Conservation (phyloP, 2,888 invertebrate species). For the Calephelis perditalis region DNA sequence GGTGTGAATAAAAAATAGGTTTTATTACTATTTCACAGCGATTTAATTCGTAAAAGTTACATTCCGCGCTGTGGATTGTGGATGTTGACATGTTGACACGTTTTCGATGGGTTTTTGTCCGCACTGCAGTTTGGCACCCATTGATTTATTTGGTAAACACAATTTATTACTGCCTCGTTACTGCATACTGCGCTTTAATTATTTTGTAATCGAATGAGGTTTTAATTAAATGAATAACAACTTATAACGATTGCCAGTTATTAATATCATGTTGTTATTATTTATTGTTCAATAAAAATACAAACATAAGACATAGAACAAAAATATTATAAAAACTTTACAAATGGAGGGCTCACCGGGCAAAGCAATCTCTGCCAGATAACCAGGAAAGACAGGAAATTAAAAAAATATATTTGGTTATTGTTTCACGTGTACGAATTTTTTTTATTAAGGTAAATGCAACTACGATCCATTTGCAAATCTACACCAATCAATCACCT, state of each 20-base stretch:
- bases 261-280: too few species aligned
- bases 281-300: too few species aligned
- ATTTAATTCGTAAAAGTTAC: neutral
- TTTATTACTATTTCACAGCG: slow-evolving; percentile 6
- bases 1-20: neutral
- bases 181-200: slow-evolving; percentile 9
- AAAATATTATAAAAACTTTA: too few species aligned
- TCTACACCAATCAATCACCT: too few species aligned
- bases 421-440: too few species aligned
- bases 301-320: too few species aligned
- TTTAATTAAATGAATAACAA: neutral
- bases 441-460: too few species aligned
- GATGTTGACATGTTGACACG: slow-evolving; percentile 46
- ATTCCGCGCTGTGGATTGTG: slow-evolving; percentile 10
- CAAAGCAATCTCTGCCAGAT: too few species aligned
- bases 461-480: too few species aligned
- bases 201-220: neutral
- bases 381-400: too few species aligned
- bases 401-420: too few species aligned
- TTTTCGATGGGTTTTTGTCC: slow-evolving; percentile 47
- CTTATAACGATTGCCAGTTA: neutral
- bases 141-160: slow-evolving; percentile 13
- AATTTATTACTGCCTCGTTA: slow-evolving; percentile 2
- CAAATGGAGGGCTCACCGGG: too few species aligned
- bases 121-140: slow-evolving; percentile 31